These are phyloP conservation scores for Eilema griseolum DNA, from an alignment of 2,888 invertebrate genomes.

Conservation along the genomic window DNA sequence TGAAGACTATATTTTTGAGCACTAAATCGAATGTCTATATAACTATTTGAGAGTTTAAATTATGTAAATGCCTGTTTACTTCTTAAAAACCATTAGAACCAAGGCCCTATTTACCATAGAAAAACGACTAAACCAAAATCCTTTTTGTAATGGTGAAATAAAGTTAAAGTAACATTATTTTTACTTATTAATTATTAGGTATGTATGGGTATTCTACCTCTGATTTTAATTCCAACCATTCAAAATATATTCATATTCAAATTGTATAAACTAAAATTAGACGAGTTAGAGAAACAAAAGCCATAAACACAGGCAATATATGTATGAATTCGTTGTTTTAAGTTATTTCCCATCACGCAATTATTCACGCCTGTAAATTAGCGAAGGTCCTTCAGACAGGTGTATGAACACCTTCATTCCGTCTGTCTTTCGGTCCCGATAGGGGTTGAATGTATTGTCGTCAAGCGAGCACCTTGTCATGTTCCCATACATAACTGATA, in stretches of 20 bases:
- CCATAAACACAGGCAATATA: not conserved
- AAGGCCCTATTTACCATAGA: not conserved
- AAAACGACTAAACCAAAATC: not conserved
- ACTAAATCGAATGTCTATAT: slow-evolving; percentile 6
- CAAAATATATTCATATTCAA: too few relatives aligned
- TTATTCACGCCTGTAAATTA: not conserved
- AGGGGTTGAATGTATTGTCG: too few relatives aligned
- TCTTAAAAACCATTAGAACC: not conserved
- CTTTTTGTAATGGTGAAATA: not conserved
- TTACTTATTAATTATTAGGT: too few relatives aligned
- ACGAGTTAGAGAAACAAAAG: not conserved
- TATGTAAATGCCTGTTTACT: slow-evolving; percentile 9
- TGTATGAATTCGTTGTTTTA: not conserved
- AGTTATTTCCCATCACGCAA: not conserved
- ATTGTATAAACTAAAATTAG: not conserved
- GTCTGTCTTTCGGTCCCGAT: too few relatives aligned
- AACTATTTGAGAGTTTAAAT: slow-evolving; percentile 2
- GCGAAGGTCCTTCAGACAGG: too few relatives aligned
- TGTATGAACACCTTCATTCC: too few relatives aligned
- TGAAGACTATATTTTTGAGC: slow-evolving; percentile 37
- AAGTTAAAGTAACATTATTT: too few relatives aligned
- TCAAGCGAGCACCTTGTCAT: too few relatives aligned
- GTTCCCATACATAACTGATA: too few relatives aligned
- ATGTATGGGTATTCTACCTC: too few relatives aligned
- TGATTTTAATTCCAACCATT: too few relatives aligned